Evolutionary conservation across 2,797 vertebrate genomes (phyloP), one percentile per base, ranked within the genome.

Genomic region (Morelia viridis): DNA sequence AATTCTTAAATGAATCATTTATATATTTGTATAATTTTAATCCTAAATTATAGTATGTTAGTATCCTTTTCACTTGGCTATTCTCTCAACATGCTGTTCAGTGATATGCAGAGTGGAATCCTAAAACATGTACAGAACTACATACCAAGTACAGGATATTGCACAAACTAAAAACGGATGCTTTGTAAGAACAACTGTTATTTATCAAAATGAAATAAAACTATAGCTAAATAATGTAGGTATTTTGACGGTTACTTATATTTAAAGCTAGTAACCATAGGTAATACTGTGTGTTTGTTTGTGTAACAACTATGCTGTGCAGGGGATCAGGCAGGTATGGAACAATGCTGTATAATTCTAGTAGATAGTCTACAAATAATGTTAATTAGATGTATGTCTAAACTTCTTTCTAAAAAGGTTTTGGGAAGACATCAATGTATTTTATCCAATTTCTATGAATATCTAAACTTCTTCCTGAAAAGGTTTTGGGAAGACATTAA

Each of bases 341-440:
- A 19, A 76, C 41, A 76, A 3, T 50, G 5, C 5, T 10, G 41
- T 22, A 62, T 53, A 62, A n/a, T 28, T 80, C 53, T 5, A 50
- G 41, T 9, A 50, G 0, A 12, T 19, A 17, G 9, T 53, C 0
- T 61, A 53, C 13, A 46, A 19, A 26, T 76, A 41, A 17, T 22
- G 10, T 41, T 76, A 94, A 88, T 94, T 93, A 87, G 89, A 92
- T 58, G 26, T 28, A 84, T 91, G 90, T 80, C 92, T 87, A 95
- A 84, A 94, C 89, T 94, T 92, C 93, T 24, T 65, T 88, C 92
- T 91, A 61, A 93, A 94, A 93, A 56, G 53, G 89, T 95, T 95
- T 91, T 93, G 93, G 94, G 68, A 96, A 94, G 84, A 90, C 17
- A 31, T 76, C 12, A 24, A n/a, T 89, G 11, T 85, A 31, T 91